Conservation (phyloP, 2,797 vertebrate species). For the Neomorphus geoffroyi region DNA sequence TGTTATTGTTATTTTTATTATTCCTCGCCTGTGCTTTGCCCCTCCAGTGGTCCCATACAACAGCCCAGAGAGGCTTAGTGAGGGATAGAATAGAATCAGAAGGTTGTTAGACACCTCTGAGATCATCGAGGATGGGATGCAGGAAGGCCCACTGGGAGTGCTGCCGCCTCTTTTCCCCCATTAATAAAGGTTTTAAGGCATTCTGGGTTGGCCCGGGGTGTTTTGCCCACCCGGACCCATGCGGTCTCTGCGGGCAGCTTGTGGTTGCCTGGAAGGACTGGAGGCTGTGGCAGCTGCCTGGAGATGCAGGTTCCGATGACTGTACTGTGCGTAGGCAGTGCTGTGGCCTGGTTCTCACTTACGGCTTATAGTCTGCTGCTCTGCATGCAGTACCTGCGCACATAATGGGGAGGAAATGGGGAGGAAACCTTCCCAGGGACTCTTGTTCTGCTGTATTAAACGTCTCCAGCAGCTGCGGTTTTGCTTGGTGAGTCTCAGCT, state of each 20-base stretch:
- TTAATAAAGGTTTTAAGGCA: accelerated
- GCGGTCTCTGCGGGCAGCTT: accelerated
- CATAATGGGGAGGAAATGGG: accelerated
- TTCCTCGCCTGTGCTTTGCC: too few species aligned
- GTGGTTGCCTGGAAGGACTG: accelerated
- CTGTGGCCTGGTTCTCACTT: accelerated
- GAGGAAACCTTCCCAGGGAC: accelerated
- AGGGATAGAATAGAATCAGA: too few species aligned
- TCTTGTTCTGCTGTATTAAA: accelerated
- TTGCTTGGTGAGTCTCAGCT: background rate
- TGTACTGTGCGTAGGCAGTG: accelerated
- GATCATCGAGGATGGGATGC: too few species aligned
- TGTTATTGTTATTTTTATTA: too few species aligned
- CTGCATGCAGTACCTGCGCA: accelerated
- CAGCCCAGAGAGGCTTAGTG: too few species aligned
- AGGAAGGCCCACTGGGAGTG: too few species aligned
- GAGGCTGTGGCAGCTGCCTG: accelerated
- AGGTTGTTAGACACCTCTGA: too few species aligned
- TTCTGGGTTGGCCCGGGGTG: background rate
- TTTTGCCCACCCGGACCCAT: background rate
- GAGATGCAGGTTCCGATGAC: background rate
- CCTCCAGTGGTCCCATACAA: too few species aligned
- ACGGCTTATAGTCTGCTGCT: accelerated
- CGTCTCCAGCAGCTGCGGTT: background rate
- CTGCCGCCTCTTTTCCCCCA: accelerated